A percentile compares a stretch with the other conserved stretches of the same genome.
Evolutionary conservation across 2,797 vertebrate genomes (phyloP).

Genomic region (Lagocephalus sceleratus): DNA sequence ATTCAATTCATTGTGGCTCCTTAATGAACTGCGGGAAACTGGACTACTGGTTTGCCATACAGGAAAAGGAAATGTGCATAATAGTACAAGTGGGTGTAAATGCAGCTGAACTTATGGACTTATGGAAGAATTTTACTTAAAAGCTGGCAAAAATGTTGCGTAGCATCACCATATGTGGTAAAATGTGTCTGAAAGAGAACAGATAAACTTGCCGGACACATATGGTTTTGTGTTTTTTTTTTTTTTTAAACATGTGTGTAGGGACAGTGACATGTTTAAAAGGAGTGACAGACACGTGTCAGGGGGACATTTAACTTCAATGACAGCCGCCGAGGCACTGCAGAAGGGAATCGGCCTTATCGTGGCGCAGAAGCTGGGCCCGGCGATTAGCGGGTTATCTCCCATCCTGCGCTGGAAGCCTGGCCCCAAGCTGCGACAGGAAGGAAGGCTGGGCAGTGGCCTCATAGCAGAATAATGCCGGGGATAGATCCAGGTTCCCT

Average conservation of each 20-base stretch:
- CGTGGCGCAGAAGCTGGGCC: constrained; percentile 46
- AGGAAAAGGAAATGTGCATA: constrained; percentile 43
- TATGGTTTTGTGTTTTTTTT: too few relatives aligned
- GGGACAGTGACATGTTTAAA: constrained; percentile 4
- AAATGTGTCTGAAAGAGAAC: neutral
- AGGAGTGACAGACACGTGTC: constrained; percentile 56
- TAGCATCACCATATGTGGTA: too few relatives aligned
- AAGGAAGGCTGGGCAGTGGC: constrained; percentile 71
- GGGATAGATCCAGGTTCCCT: constrained; percentile 47
- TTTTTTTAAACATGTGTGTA: neutral
- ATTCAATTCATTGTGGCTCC: constrained; percentile 21
- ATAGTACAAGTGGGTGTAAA: constrained; percentile 12
- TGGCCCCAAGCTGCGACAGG: constrained; percentile 65
- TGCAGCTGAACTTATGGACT: constrained; percentile 1
- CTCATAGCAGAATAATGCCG: constrained; percentile 42
- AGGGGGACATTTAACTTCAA: constrained; percentile 65
- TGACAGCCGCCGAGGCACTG: constrained; percentile 20
- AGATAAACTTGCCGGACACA: neutral
- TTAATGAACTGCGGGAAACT: constrained; percentile 25
- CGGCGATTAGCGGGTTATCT: constrained; percentile 75
- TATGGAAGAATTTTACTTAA: too few relatives aligned
- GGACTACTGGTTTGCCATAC: constrained; percentile 9
- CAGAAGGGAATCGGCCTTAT: constrained; percentile 59
- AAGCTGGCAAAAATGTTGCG: too few relatives aligned
- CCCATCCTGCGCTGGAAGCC: constrained; percentile 68